Evolutionary conservation across 2,797 vertebrate species (phyloP).

Genomic region (Schizopygopsis malacanthus): DNA sequence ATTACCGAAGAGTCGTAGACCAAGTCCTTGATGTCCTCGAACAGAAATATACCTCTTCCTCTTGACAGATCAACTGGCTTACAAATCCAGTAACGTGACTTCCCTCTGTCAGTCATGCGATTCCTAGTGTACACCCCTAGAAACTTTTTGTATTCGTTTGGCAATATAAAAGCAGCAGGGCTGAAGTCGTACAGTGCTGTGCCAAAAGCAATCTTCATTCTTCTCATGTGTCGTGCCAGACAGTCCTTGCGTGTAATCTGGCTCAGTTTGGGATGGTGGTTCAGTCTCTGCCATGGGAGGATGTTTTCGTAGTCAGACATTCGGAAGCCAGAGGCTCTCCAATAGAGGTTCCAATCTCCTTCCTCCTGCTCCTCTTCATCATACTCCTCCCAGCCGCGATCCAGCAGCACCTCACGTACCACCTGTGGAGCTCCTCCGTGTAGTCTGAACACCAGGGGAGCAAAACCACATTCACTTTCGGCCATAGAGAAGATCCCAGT

Average conservation of each 20-base stretch:
- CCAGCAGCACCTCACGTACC: slow-evolving; percentile 83
- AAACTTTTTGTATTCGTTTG: slow-evolving; percentile 80
- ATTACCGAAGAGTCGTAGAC: slow-evolving; percentile 77
- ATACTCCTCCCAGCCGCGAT: slow-evolving; percentile 82
- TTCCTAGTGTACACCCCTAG: slow-evolving; percentile 75
- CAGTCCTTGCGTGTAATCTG: slow-evolving; percentile 83
- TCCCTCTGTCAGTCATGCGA: slow-evolving; percentile 56
- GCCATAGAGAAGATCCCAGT: slow-evolving; percentile 58
- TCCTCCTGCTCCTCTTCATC: slow-evolving; percentile 65
- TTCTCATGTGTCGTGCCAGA: slow-evolving; percentile 78
- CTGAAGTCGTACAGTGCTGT: slow-evolving; percentile 78
- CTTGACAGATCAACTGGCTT: slow-evolving; percentile 82
- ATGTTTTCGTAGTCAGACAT: slow-evolving; percentile 73
- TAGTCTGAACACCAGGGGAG: slow-evolving; percentile 77
- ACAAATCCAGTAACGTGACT: slow-evolving; percentile 80
- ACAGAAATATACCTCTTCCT: slow-evolving; percentile 83
- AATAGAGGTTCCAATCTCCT: slow-evolving; percentile 84
- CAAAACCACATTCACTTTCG: slow-evolving; percentile 15
- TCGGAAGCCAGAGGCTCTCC: slow-evolving; percentile 76
- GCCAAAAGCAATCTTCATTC: slow-evolving; percentile 78
- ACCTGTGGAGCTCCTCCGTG: slow-evolving; percentile 73
- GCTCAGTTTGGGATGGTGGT: slow-evolving; percentile 82
- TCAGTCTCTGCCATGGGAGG: slow-evolving; percentile 85
- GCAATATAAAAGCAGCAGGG: slow-evolving; percentile 80
- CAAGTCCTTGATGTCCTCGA: slow-evolving; percentile 80